A percentile compares a stretch with the other conserved stretches of the same genome.
Evolutionary conservation across 92 coral and sea anemone genomes (phyloP).

Genomic region (Meandrina meandrites): DNA sequence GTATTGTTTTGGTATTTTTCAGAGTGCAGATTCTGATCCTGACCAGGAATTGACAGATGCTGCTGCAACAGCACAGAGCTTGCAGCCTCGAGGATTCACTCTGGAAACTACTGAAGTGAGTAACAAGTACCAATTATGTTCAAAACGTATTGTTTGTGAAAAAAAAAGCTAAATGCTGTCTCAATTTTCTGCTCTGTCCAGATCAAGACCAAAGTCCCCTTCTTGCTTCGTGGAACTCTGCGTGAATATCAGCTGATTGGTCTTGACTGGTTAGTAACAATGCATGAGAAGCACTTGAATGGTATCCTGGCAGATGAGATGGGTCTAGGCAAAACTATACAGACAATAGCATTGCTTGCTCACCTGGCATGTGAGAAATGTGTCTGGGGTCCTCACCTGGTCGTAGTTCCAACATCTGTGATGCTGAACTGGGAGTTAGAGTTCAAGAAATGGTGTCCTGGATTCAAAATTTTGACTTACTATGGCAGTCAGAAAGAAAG

Average conservation of each 20-base stretch:
- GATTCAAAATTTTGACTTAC: conserved; percentile 92
- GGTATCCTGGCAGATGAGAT: conserved; percentile 98
- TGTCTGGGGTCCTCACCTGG: conserved; percentile 94
- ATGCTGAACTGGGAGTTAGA: conserved; percentile 98
- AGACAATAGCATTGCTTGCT: conserved; percentile 93
- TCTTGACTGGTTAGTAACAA: conserved; percentile 94
- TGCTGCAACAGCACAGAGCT: conserved; percentile 99
- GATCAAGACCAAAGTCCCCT: conserved; percentile 93
- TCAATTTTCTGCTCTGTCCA: conserved; percentile 4
- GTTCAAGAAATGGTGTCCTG: conserved; percentile 98
- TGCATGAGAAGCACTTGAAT: conserved; percentile 92
- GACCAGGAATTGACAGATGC: conserved; percentile 94
- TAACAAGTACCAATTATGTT: background rate
- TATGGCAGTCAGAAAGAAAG: conserved; percentile 96
- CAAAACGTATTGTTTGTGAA: background rate
- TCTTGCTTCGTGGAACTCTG: conserved; percentile 82
- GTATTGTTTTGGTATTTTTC: conserved; percentile 2
- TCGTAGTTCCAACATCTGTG: conserved; percentile 96
- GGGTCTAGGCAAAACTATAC: conserved; percentile 97
- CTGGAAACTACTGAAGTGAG: conserved; percentile 95
- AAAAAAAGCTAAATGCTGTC: background rate
- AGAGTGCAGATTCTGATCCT: conserved; percentile 79
- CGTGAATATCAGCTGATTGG: conserved; percentile 98
- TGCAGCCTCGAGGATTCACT: conserved; percentile 97
- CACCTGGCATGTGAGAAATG: conserved; percentile 94